Evolutionary conservation across 2,888 invertebrate genomes (phyloP).

Genomic region (Operophtera brumata): DNA sequence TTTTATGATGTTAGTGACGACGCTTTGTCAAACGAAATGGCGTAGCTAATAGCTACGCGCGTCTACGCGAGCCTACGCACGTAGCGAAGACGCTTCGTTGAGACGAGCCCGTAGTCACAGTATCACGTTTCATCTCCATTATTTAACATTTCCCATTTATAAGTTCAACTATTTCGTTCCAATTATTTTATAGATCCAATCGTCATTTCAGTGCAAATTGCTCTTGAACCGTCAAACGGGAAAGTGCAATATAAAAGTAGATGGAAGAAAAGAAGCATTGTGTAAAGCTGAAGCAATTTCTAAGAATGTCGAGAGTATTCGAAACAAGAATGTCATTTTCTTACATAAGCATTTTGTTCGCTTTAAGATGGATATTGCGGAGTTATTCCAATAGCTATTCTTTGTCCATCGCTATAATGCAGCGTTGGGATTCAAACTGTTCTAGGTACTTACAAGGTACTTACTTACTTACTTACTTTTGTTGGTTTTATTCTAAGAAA

Average conservation of each 20-base stretch:
- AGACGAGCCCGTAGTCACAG: background rate
- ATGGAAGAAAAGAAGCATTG: constrained; percentile 23
- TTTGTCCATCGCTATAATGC: constrained; percentile 10
- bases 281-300: constrained; percentile 27
- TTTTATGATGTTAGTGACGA: no score
- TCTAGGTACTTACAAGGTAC: constrained; percentile 8
- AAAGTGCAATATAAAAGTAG: background rate
- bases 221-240: background rate
- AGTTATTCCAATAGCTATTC: constrained; percentile 20
- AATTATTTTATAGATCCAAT: background rate
- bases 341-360: constrained; percentile 30
- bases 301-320: constrained; percentile 22
- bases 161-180: background rate
- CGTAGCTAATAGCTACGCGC: background rate
- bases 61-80: background rate
- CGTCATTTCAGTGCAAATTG: no score
- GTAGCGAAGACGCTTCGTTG: background rate
- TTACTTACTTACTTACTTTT: background rate
- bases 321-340: constrained; percentile 26
- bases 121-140: no score
- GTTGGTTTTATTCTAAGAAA: no score
- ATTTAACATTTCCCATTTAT: no score
- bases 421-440: constrained; percentile 10
- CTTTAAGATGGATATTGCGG: constrained; percentile 23
- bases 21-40: background rate